Percentiles rank a stretch among this genome's conserved stretches.
phyloP scores from a whole-genome alignment of 2,888 invertebrate genomes.

The Oxystoma pomonae region DNA sequence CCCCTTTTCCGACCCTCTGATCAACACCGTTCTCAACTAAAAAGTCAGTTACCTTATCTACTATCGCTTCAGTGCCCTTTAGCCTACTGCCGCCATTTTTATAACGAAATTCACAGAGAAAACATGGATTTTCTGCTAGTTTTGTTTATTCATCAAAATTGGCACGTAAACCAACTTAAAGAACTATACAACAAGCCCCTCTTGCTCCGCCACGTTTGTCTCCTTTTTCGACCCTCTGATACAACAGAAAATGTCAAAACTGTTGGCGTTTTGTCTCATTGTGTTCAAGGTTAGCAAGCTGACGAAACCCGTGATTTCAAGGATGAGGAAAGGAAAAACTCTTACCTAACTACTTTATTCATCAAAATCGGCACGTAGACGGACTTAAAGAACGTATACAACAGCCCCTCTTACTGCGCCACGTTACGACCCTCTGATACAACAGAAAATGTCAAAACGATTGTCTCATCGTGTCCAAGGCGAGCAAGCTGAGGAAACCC shows the following conservation, averaged over 20 bases:
- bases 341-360: constrained; percentile 62
- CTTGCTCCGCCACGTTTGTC: constrained; percentile 49
- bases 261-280: too few species aligned
- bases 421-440: constrained; percentile 59
- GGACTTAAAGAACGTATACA: constrained; percentile 83
- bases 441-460: constrained; percentile 86
- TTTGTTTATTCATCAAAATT: too few species aligned
- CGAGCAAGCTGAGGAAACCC: constrained; percentile 9
- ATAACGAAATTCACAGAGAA: too few species aligned
- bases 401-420: constrained; percentile 62
- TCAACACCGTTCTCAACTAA: too few species aligned
- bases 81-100: too few species aligned
- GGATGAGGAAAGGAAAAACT: too few species aligned
- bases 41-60: constrained; percentile 72
- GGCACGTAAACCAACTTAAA: constrained; percentile 87
- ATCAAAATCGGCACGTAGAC: constrained; percentile 83
- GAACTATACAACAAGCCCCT: constrained; percentile 78
- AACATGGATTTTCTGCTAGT: too few species aligned
- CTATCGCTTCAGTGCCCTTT: too few species aligned
- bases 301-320: too few species aligned
- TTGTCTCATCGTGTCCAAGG: too few species aligned
- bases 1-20: constrained; percentile 67
- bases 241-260: constrained; percentile 80
- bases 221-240: constrained; percentile 67
- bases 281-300: constrained; percentile 11